A percentile compares a stretch with the other conserved stretches of the same genome.
These are phyloP conservation scores for Eidolon helvum DNA, from an alignment of 2,113 vertebrate genomes.

Conservation along the genomic window DNA sequence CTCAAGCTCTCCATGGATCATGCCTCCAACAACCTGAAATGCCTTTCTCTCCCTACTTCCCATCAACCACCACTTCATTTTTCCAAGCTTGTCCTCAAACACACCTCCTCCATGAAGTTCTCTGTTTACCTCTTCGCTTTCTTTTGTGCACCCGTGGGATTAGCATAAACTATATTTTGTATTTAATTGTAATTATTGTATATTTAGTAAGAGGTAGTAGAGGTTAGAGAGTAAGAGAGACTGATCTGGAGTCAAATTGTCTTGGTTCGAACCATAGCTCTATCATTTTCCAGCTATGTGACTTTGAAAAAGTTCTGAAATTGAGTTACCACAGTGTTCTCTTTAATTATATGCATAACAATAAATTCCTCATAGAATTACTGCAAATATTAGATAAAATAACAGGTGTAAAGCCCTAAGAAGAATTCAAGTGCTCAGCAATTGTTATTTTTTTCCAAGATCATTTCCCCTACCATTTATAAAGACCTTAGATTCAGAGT, in stretches of 20 bases:
- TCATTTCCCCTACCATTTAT: background rate
- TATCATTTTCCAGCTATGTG: background rate
- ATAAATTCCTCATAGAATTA: background rate
- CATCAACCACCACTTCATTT: background rate
- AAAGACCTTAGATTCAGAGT: background rate
- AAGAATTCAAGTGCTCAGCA: background rate
- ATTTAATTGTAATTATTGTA: background rate
- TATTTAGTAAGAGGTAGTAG: background rate
- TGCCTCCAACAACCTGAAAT: background rate
- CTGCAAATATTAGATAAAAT: slow-evolving; percentile 17
- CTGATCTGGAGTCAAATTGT: background rate
- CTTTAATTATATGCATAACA: background rate
- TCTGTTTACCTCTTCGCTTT: background rate
- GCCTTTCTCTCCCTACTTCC: background rate
- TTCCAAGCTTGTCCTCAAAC: background rate
- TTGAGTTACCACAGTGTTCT: background rate
- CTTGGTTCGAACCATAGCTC: background rate
- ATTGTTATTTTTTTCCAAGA: background rate
- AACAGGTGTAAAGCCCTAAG: background rate
- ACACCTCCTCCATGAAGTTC: background rate
- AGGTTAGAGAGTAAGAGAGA: background rate
- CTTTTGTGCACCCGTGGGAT: background rate
- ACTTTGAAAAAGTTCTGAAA: background rate
- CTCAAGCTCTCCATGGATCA: background rate
- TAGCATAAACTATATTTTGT: background rate